Percentiles rank a stretch among this genome's conserved stretches.
These are phyloP conservation scores for Euwallacea fornicatus DNA, from an alignment of 1,140 invertebrate genomes.

Conservation along the genomic window DNA sequence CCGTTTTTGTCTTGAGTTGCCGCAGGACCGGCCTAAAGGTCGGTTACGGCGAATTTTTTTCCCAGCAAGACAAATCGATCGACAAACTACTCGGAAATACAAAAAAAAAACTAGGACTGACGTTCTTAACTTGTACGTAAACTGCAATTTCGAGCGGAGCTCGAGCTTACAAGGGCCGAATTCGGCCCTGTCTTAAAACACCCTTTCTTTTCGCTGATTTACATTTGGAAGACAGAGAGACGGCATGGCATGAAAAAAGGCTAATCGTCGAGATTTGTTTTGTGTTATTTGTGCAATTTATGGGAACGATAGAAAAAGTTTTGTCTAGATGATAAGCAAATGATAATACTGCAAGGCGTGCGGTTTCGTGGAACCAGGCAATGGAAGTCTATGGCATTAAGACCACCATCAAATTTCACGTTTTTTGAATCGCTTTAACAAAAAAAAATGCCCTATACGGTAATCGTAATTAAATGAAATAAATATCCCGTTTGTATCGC, in stretches of 20 bases:
- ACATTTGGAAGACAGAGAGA: constrained; percentile 20
- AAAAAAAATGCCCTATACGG: too few species aligned
- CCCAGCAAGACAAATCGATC: too few species aligned
- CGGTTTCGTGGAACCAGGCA: too few species aligned
- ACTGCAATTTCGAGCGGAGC: not conserved
- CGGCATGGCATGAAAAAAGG: constrained; percentile 13
- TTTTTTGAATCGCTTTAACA: too few species aligned
- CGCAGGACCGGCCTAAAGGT: constrained; percentile 13
- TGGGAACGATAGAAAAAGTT: constrained; percentile 18
- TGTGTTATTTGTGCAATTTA: constrained; percentile 19
- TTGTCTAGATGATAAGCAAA: not conserved
- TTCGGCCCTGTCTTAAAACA: constrained; percentile 13
- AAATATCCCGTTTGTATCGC: too few species aligned
- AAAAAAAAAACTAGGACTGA: not conserved
- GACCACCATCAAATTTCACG: too few species aligned
- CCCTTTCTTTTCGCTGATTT: constrained; percentile 22
- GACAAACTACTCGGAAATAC: not conserved
- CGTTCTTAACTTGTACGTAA: not conserved
- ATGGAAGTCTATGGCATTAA: too few species aligned
- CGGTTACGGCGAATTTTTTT: too few species aligned
- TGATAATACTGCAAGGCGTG: too few species aligned
- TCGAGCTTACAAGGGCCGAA: not conserved
- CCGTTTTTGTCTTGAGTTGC: constrained; percentile 27
- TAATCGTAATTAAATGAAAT: too few species aligned
- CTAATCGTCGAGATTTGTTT: constrained; percentile 14